Percentiles rank a stretch among this genome's conserved stretches.
phyloP scores from a whole-genome alignment of 2,888 invertebrate genomes.

The Graphium colonna region DNA sequence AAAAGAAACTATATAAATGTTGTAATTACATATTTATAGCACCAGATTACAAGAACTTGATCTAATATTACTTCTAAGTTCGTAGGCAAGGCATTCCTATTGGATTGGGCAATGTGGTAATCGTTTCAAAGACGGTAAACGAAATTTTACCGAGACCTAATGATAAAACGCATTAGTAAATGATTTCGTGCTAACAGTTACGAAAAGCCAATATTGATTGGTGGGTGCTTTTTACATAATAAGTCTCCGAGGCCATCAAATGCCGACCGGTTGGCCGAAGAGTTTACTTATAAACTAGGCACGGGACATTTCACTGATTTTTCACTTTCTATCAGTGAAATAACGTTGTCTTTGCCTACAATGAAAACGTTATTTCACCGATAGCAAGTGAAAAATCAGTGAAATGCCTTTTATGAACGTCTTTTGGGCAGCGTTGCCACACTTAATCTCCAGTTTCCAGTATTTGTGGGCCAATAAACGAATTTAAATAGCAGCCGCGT shows the following conservation, averaged over 20 bases:
- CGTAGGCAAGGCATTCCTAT: neutral
- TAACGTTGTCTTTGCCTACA: too few species aligned
- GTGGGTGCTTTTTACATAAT: conserved; percentile 16
- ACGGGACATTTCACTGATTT: too few species aligned
- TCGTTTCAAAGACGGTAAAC: neutral
- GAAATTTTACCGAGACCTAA: neutral
- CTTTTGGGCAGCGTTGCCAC: conserved; percentile 12
- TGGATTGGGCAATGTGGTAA: neutral
- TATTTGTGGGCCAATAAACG: conserved; percentile 8
- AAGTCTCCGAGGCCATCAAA: conserved; percentile 8
- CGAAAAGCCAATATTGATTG: conserved; percentile 13
- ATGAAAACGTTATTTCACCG: too few species aligned
- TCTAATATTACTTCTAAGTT: too few species aligned
- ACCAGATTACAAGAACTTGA: too few species aligned
- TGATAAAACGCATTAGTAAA: conserved; percentile 14
- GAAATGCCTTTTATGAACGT: too few species aligned
- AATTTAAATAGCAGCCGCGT: conserved; percentile 15
- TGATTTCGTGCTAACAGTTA: neutral
- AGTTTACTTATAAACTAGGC: conserved; percentile 20
- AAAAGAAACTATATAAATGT: too few species aligned
- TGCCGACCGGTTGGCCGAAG: conserved; percentile 14
- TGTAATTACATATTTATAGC: too few species aligned
- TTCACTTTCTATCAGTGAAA: too few species aligned
- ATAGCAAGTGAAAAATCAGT: too few species aligned
- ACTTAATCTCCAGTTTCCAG: conserved; percentile 9